Base-by-base conservation (phyloP, 1,140 invertebrate species). In the Aphelenchoides besseyi region DNA sequence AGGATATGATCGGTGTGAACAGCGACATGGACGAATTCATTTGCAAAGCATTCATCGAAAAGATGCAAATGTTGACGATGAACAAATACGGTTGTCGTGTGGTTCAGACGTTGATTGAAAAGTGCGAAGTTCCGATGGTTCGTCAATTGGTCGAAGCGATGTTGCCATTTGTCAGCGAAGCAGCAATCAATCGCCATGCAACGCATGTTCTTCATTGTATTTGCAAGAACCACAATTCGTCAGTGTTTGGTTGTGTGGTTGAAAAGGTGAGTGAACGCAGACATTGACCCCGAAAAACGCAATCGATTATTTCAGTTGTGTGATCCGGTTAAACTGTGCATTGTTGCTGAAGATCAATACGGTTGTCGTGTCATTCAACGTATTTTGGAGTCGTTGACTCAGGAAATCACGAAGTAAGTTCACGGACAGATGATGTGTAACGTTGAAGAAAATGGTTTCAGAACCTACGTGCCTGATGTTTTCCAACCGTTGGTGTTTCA, bases 331-430 rank as follows among this genome's bases (percentile, higher is more conserved):
- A 67, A 41, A 18, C 32, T 70, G 63, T 28, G 54, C 23, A 37
- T 33, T 30, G 68, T 70, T 12, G 36, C 54, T 12, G 32, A 55
- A 9, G 36, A 70, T 36, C 53, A 72, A 35, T 72, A 33, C 32
- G 70, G 70, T 12, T 72, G 70, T 33, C 68, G 70, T 32, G 69
- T 72, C 35, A 52, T 72, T 5, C 70, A 72, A 28, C 23, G 29
- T 18, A 37, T 30, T 33, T 29, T 72, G 36, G 70, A 72, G 28
- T 33, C 28, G 35, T n/a, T 72, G 70, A 30, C 48, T 0, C n/a
- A 66, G 18, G 63, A 33, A 16, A 66, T 66, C 63, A 66, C 63
- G 12, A 37, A 23, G 63, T 33, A 66, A 33, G 36, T 28, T n/a
- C n/a, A n/a, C n/a, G n/a, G n/a, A n/a, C n/a, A n/a, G n/a, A n/a